Percentiles rank a stretch among this genome's conserved stretches.
These are phyloP conservation scores for Drosophila kohkoa DNA, from an alignment of 1,140 invertebrate species.

Conservation along the genomic window DNA sequence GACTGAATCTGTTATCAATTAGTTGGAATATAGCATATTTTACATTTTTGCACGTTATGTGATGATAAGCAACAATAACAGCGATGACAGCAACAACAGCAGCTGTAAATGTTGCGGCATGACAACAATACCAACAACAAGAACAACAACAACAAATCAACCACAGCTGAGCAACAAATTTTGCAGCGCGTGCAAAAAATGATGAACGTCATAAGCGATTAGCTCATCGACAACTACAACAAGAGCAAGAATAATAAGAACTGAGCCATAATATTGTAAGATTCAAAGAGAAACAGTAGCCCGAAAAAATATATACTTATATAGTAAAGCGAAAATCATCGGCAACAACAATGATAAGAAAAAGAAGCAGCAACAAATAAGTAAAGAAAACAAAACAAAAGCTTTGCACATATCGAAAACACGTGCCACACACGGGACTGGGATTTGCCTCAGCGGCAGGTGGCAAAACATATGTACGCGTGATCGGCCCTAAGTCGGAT, in stretches of 20 bases:
- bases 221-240: constrained; percentile 70
- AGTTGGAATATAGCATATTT: constrained; percentile 24
- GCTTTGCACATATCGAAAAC: constrained; percentile 60
- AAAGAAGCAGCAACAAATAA: constrained; percentile 1
- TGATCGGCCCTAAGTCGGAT: constrained; percentile 72
- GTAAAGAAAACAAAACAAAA: constrained; percentile 18
- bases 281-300: constrained; percentile 19
- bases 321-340: constrained; percentile 2
- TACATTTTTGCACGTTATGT: constrained; percentile 66
- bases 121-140: constrained; percentile 31
- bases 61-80: constrained; percentile 38
- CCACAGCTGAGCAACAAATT: constrained; percentile 66
- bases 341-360: constrained; percentile 4
- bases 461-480: constrained; percentile 75
- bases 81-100: constrained; percentile 29
- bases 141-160: constrained; percentile 18
- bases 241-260: constrained; percentile 24
- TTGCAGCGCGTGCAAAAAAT: constrained; percentile 77
- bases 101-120: constrained; percentile 17
- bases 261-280: constrained; percentile 45
- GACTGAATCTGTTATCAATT: constrained; percentile 11
- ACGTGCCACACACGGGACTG: constrained; percentile 56
- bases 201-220: constrained; percentile 69
- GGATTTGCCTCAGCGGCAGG: constrained; percentile 53
- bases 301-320: constrained; percentile 15